A percentile compares a stretch with the other conserved stretches of the same genome.
phyloP scores from a whole-genome alignment of 2,888 invertebrate genomes.

The Coenonympha glycerion region DNA sequence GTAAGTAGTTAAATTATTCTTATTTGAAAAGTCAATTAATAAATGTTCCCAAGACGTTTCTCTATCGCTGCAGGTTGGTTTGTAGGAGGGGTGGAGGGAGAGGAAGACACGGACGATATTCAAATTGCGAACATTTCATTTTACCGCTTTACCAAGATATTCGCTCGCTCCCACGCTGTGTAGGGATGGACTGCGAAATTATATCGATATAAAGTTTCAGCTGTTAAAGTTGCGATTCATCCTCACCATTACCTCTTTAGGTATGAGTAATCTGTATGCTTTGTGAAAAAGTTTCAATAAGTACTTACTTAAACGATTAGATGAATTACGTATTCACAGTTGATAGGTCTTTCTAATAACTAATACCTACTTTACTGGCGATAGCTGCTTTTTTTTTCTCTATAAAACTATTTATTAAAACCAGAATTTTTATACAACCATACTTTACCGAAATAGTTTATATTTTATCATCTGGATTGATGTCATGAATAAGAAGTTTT shows the following conservation, averaged over 20 bases:
- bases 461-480: no score
- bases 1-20: not conserved
- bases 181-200: conserved; percentile 35
- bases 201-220: conserved; percentile 11
- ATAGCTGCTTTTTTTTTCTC: no score
- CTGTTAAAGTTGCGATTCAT: not conserved
- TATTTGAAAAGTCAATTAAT: conserved; percentile 12
- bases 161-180: conserved; percentile 65
- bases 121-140: conserved; percentile 77
- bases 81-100: conserved; percentile 10
- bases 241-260: no score
- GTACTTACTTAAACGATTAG: no score
- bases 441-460: no score
- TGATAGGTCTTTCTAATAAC: no score
- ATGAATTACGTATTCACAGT: no score
- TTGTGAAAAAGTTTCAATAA: not conserved
- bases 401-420: no score
- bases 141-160: conserved; percentile 75
- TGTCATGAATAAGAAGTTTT: no score
- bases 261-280: no score
- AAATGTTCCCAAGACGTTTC: conserved; percentile 15
- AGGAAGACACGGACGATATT: conserved; percentile 52
- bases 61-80: not conserved
- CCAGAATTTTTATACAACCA: no score
- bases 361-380: no score